Evolutionary conservation across 2,113 vertebrate genomes (phyloP).

Genomic region (Delphinus delphis): DNA sequence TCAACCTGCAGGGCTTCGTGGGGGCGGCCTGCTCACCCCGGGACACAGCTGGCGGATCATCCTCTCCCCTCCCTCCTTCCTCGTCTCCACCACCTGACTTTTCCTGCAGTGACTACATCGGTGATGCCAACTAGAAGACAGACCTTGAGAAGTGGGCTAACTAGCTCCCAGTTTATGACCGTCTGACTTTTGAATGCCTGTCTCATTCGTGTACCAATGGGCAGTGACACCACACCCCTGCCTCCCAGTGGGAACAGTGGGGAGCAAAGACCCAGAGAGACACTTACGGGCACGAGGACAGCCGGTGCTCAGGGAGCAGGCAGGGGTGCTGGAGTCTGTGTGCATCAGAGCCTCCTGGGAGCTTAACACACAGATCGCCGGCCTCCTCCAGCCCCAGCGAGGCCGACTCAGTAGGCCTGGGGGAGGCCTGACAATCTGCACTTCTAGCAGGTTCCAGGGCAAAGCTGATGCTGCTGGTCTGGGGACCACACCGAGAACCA

Average conservation of each 20-base stretch:
- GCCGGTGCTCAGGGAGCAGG: neutral
- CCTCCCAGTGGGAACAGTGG: neutral
- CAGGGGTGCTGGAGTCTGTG: neutral
- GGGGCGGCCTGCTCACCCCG: accelerated
- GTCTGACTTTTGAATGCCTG: neutral
- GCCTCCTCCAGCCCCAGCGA: no score
- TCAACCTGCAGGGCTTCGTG: neutral
- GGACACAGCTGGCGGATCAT: neutral
- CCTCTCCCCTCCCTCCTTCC: neutral
- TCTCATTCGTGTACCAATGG: neutral
- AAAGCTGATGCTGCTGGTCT: neutral
- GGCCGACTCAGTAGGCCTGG: neutral
- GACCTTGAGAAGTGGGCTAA: neutral
- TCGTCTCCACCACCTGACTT: neutral
- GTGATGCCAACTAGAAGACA: neutral
- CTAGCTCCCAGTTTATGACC: neutral
- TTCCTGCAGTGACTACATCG: neutral
- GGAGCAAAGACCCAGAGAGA: neutral
- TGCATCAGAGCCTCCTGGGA: neutral
- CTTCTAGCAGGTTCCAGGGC: neutral
- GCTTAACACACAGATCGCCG: neutral
- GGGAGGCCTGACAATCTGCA: neutral
- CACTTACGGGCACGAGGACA: neutral
- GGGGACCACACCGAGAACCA: neutral
- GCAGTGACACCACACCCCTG: neutral